Base-by-base conservation (phyloP, 1,140 invertebrate genomes). In the Dreissena polymorpha region DNA sequence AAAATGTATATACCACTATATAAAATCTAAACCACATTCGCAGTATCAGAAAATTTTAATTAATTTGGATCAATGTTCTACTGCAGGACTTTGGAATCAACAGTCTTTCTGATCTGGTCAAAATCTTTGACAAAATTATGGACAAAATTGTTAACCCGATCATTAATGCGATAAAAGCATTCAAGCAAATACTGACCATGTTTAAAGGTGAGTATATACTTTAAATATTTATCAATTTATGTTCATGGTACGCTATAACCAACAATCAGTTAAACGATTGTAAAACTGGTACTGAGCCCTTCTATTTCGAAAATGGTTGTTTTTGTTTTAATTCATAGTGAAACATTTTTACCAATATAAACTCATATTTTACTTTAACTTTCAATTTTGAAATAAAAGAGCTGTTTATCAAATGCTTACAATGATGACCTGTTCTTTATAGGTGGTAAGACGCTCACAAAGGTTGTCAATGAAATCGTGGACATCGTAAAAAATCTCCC, bases 61-160 rank as follows among this genome's bases (percentile, higher is more conserved):
- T 39, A 39, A 39, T 2, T 8, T 39, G 39, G 39, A 5, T 2
- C 3, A 5, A 39, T 39, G 39, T 39, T 5, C 8, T 39, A n/a
- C 8, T 39, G 2, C 39, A 39, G 39, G 39, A 39, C 39, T 39
- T 39, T 39, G 72, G 72, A 29, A 74, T 74, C 16, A 64, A 74
- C 29, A 63, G 55, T 39, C 57, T 74, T 14, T 74, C 72, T 6
- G 72, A 74, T 21, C 27, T 74, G 55, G 72, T 74, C 7, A 55
- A 74, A 21, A 74, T 74, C 16, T 74, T 63, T n/a, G 72, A 74
- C 55, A 74, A 74, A 74, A 74, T 74, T 49, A 39, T 74, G 60
- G 72, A 25, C 13, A 74, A 74, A 74, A 64, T 74, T 39, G 72
- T 64, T 0, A 74, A 55, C 18, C 72, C 72, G n/a, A 74, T 74